phyloP scores from a whole-genome alignment of 2,888 invertebrate genomes.

The Nineta flava region DNA sequence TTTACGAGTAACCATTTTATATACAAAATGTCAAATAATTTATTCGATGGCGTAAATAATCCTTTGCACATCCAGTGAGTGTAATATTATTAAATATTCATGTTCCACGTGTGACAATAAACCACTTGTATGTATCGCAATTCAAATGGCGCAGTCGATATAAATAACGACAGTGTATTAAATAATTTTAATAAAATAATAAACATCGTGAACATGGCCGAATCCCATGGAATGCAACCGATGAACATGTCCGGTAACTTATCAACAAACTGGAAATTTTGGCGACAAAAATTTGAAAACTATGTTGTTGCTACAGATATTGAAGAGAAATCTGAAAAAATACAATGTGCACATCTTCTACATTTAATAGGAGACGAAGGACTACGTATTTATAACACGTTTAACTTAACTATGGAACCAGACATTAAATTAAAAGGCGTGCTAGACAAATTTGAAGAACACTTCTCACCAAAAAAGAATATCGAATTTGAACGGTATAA shows the following conservation, averaged over 20 bases:
- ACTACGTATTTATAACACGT: conserved; percentile 14
- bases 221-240: no score
- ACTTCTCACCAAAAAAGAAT: conserved; percentile 15
- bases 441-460: conserved; percentile 13
- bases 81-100: no score
- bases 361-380: conserved; percentile 15
- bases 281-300: conserved; percentile 12
- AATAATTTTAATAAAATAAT: no score
- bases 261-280: conserved; percentile 14
- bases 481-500: conserved; percentile 12
- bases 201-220: no score
- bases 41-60: no score
- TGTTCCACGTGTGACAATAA: no score
- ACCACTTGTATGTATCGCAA: no score
- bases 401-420: conserved; percentile 11
- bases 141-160: no score
- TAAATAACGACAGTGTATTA: no score
- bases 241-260: conserved; percentile 11
- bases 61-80: no score
- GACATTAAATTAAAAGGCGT: conserved; percentile 11
- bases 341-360: conserved; percentile 14
- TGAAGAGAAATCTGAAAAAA: conserved; percentile 12
- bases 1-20: no score
- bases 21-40: no score
- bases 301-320: conserved; percentile 13